These are phyloP conservation scores for Nyctereutes procyonoides DNA, from an alignment of 2,113 vertebrate genomes.

Conservation along the genomic window DNA sequence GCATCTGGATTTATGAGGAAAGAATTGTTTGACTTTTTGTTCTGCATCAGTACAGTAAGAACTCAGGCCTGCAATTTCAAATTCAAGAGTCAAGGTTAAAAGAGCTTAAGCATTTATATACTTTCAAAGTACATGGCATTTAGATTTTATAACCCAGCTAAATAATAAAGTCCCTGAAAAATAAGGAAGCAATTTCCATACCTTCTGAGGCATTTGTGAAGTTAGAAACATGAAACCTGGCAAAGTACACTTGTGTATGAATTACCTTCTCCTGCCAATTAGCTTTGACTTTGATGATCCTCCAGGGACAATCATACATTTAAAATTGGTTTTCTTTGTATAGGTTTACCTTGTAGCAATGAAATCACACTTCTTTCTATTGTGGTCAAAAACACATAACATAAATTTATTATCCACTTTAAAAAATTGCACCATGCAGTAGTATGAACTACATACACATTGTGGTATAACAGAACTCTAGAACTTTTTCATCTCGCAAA, in stretches of 20 bases:
- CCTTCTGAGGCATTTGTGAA: constrained; percentile 9
- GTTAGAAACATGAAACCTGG: constrained; percentile 16
- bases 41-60: neutral
- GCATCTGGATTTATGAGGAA: neutral
- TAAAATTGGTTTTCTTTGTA: constrained; percentile 24
- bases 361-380: neutral
- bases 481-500: neutral
- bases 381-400: neutral
- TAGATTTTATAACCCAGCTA: constrained; percentile 9
- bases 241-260: neutral
- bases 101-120: neutral
- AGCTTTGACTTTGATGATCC: constrained; percentile 22
- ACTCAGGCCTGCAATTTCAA: neutral
- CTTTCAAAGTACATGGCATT: neutral
- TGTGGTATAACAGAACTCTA: neutral
- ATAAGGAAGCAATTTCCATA: neutral
- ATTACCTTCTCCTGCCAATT: constrained; percentile 4
- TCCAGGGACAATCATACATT: neutral
- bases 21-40: neutral
- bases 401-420: neutral
- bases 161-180: constrained; percentile 12
- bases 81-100: constrained; percentile 19
- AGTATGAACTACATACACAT: neutral
- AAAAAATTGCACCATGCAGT: neutral
- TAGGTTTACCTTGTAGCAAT: neutral